phyloP scores from a whole-genome alignment of 1,140 invertebrate species.

The Patella vulgata region DNA sequence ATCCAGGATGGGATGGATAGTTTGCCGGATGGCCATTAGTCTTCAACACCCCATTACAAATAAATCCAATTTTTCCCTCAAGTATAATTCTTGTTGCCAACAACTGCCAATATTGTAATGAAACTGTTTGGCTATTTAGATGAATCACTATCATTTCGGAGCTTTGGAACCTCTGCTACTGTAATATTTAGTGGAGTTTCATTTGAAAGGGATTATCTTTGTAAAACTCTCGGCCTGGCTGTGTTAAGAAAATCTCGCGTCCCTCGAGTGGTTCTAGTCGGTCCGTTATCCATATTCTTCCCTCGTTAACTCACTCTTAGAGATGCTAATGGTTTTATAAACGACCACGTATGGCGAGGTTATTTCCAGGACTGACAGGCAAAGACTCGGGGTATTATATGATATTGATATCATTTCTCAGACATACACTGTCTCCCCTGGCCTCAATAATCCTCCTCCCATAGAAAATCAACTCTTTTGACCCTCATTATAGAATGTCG shows the following conservation, averaged over 20 bases:
- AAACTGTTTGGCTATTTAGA: too few species aligned
- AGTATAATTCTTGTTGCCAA: too few species aligned
- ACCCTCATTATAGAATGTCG: too few species aligned
- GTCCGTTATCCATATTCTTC: slow-evolving; percentile 1
- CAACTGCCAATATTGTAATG: too few species aligned
- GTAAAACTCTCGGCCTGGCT: slow-evolving; percentile 1
- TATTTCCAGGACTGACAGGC: slow-evolving; percentile 4
- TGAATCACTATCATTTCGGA: slow-evolving; percentile 5
- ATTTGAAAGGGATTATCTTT: slow-evolving; percentile 9
- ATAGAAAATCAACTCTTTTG: too few species aligned
- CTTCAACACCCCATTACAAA: too few species aligned
- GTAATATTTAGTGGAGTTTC: slow-evolving; percentile 8
- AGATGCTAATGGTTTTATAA: slow-evolving; percentile 14
- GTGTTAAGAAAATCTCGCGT: not conserved
- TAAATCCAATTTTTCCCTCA: too few species aligned
- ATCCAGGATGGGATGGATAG: too few species aligned
- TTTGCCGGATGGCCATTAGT: too few species aligned
- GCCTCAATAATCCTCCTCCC: slow-evolving; percentile 6
- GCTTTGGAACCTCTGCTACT: not conserved
- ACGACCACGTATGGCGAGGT: slow-evolving; percentile 10
- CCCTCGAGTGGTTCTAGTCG: not conserved
- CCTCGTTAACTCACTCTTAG: slow-evolving; percentile 3
- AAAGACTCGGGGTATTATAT: slow-evolving; percentile 2
- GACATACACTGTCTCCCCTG: not conserved
- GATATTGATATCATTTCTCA: slow-evolving; percentile 16